Evolutionary conservation across 2,113 vertebrate species (phyloP).

Genomic region (Daphoenositta chrysoptera): DNA sequence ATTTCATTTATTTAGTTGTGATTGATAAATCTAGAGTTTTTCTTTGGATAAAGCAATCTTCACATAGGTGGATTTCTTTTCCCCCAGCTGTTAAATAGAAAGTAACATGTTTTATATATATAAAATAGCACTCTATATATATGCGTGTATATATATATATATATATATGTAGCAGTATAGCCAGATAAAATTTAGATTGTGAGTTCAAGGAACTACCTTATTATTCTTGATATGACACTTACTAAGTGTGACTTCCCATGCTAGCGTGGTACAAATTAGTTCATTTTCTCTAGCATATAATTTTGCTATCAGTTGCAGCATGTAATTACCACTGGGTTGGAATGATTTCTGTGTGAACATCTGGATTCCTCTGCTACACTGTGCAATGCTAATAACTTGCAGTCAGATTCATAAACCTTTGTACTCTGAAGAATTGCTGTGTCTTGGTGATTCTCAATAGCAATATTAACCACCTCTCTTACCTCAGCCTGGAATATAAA

Average conservation of each 20-base stretch:
- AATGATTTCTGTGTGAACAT: constrained; percentile 25
- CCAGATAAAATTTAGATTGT: background rate
- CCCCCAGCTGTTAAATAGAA: background rate
- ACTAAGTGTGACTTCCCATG: background rate
- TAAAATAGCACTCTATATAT: background rate
- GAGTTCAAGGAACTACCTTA: background rate
- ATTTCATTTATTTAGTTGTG: background rate
- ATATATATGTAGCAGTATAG: background rate
- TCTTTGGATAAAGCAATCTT: background rate
- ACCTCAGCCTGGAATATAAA: constrained; percentile 29
- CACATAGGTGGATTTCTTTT: background rate
- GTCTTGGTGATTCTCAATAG: background rate
- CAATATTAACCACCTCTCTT: constrained; percentile 3
- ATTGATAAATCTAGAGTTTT: background rate
- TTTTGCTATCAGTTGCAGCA: background rate
- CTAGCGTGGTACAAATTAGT: background rate
- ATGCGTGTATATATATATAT: background rate
- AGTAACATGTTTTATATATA: background rate
- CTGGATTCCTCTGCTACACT: background rate
- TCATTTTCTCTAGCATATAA: background rate
- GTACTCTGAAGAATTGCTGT: constrained; percentile 8
- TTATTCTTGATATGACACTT: background rate
- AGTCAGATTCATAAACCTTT: background rate
- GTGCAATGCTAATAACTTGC: constrained; percentile 10
- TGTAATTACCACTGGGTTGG: constrained; percentile 51